Evolutionary conservation across 2,888 invertebrate genomes (phyloP).

Genomic region (Phortica magna): DNA sequence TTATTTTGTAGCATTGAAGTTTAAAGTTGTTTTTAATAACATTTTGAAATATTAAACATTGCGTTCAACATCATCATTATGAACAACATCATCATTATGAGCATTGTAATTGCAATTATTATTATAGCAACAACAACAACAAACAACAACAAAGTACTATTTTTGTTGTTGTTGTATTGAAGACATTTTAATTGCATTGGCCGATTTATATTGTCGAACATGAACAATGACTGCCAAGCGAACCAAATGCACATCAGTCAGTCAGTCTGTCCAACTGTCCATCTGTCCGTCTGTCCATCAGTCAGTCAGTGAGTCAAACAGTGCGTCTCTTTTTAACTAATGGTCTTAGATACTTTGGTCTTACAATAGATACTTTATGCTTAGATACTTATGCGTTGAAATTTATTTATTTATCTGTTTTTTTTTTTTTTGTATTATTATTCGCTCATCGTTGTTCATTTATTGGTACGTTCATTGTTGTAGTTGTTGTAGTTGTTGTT

Average conservation of each 20-base stretch:
- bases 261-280: no score
- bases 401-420: not conserved
- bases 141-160: not conserved
- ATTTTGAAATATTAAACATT: constrained; percentile 3
- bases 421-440: constrained; percentile 11
- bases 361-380: not conserved
- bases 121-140: not conserved
- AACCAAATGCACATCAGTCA: not conserved
- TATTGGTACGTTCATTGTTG: constrained; percentile 24
- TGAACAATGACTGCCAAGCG: constrained; percentile 32
- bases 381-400: no score
- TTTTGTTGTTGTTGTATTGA: constrained; percentile 4
- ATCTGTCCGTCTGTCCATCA: no score
- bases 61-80: not conserved
- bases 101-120: not conserved
- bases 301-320: no score
- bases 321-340: not conserved
- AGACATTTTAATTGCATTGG: constrained; percentile 61
- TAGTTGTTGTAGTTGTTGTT: constrained; percentile 38
- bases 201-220: constrained; percentile 39
- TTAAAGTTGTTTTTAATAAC: constrained; percentile 4
- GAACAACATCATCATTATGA: not conserved
- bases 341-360: no score
- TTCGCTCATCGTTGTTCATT: constrained; percentile 14
- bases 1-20: not conserved